phyloP scores from a whole-genome alignment of 1,140 invertebrate genomes.

The Macrotrachela quadricornifera region DNA sequence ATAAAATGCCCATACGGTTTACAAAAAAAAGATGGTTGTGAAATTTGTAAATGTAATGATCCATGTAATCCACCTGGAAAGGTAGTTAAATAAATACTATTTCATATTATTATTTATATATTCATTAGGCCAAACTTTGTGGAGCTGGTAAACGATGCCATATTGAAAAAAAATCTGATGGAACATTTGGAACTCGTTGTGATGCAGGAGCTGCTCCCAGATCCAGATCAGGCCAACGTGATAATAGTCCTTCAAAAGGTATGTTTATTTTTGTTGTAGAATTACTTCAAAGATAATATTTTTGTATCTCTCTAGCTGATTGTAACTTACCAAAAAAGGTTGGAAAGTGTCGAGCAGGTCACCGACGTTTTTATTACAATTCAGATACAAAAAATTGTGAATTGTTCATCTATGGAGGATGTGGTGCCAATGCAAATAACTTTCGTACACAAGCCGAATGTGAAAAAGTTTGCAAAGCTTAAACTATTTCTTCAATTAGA shows the following conservation, averaged over 20 bases:
- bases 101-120: no score
- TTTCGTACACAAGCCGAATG: constrained; percentile 68
- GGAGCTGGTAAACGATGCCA: background rate
- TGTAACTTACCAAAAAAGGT: background rate
- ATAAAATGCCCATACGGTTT: no score
- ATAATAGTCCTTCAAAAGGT: no score
- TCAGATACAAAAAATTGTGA: constrained; percentile 14
- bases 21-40: no score
- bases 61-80: constrained; percentile 61
- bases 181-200: background rate
- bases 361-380: constrained; percentile 18
- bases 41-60: constrained; percentile 35
- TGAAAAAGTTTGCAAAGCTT: constrained; percentile 26
- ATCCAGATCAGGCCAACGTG: no score
- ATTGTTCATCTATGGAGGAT: constrained; percentile 20
- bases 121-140: background rate
- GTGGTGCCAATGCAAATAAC: constrained; percentile 18
- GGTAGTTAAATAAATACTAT: constrained; percentile 36
- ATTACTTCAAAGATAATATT: no score
- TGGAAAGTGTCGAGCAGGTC: constrained; percentile 9
- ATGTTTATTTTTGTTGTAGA: no score
- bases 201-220: background rate
- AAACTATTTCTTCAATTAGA: background rate
- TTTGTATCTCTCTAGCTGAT: no score
- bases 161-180: no score